Conservation (phyloP, 2,113 vertebrate species). For the Indicator maculatus region DNA sequence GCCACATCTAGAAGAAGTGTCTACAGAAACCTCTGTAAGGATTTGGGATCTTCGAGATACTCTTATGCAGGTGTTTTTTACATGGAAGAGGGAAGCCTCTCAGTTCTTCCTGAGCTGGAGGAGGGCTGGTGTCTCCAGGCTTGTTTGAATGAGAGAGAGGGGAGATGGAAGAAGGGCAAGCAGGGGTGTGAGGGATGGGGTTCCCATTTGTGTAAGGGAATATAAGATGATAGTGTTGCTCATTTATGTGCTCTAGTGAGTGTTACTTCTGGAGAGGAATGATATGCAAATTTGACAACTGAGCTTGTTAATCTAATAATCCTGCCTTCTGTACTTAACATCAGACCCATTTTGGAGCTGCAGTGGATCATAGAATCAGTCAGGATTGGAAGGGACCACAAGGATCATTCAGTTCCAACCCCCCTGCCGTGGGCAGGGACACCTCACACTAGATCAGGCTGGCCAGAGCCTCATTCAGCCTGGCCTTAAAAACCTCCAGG, state of each 20-base stretch:
- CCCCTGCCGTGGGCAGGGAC: too few species aligned
- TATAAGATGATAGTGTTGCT: not conserved
- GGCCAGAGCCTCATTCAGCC: too few species aligned
- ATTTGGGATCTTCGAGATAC: not conserved
- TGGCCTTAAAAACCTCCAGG: too few species aligned
- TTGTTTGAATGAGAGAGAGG: not conserved
- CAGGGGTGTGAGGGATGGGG: not conserved
- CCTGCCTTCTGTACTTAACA: not conserved
- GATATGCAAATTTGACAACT: conserved; percentile 49
- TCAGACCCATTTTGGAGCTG: conserved; percentile 24
- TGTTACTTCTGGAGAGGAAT: conserved; percentile 21
- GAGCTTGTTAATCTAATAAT: conserved; percentile 41
- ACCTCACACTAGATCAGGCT: too few species aligned
- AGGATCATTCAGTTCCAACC: too few species aligned
- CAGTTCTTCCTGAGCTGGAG: not conserved
- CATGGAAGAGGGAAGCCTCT: not conserved
- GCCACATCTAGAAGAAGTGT: not conserved
- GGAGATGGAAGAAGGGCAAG: not conserved
- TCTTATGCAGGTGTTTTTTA: not conserved
- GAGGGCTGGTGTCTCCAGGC: not conserved
- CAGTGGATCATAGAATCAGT: not conserved
- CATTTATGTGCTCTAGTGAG: not conserved
- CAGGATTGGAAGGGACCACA: too few species aligned
- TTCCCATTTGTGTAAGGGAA: not conserved
- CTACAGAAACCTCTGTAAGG: not conserved